Evolutionary conservation across 2,797 vertebrate species (phyloP).

Genomic region (Echiichthys vipera): DNA sequence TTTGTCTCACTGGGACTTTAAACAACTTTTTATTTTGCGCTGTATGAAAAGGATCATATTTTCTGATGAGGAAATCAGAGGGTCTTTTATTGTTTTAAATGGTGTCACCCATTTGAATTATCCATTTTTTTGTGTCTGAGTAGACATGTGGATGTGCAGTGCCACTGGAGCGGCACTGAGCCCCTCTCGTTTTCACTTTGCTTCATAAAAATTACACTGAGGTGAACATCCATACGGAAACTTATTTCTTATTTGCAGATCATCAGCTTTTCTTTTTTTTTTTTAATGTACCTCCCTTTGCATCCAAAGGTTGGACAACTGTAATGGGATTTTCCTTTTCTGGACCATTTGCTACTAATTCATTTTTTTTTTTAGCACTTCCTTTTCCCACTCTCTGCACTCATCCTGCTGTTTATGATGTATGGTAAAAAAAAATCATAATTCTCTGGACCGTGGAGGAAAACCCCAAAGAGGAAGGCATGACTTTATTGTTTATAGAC

Average conservation of each 20-base stretch:
- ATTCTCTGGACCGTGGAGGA: constrained; percentile 11
- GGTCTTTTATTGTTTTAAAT: neutral
- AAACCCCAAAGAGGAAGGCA: neutral
- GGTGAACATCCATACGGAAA: constrained; percentile 41
- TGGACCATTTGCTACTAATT: constrained; percentile 65
- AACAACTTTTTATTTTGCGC: neutral
- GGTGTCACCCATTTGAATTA: neutral
- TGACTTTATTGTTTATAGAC: constrained; percentile 21
- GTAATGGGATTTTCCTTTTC: constrained; percentile 63
- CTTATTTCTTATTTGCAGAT: constrained; percentile 58
- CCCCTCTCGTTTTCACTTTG: constrained; percentile 35
- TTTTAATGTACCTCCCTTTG: constrained; percentile 38
- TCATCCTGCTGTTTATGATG: constrained; percentile 27
- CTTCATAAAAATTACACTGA: neutral
- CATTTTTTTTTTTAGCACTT: constrained; percentile 48
- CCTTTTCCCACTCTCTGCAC: constrained; percentile 33
- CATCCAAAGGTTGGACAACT: constrained; percentile 32
- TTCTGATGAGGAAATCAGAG: neutral
- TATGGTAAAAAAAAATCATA: constrained; percentile 25
- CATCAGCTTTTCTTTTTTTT: constrained; percentile 17
- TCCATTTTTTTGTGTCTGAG: neutral
- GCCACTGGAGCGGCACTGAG: constrained; percentile 22
- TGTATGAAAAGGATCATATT: neutral
- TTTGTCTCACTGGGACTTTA: too few species aligned
- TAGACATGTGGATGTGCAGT: constrained; percentile 20